Evolutionary conservation across 2,888 invertebrate species (phyloP).

Genomic region (Hirtodrosophila duncani): DNA sequence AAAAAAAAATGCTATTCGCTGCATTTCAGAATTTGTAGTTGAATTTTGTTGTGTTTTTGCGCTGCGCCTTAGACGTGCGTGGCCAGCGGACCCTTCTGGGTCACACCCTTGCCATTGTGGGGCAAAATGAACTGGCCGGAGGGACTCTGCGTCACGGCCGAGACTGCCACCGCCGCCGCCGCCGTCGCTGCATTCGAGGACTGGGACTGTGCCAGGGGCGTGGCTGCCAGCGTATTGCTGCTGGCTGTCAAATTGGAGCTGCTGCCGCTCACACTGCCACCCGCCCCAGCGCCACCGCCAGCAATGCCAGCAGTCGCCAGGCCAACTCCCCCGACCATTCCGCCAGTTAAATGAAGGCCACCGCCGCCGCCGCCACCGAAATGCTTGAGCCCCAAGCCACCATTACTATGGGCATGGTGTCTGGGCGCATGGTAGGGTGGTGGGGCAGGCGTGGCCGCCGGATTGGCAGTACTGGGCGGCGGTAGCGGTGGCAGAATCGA

Average conservation of each 20-base stretch:
- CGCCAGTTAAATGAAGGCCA: too few relatives aligned
- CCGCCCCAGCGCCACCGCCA: constrained; percentile 79
- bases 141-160: constrained; percentile 82
- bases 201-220: constrained; percentile 79
- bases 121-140: constrained; percentile 79
- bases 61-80: constrained; percentile 81
- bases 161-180: constrained; percentile 76
- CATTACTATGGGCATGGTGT: constrained; percentile 58
- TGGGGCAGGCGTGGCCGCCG: constrained; percentile 88
- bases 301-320: constrained; percentile 12
- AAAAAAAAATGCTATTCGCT: too few relatives aligned
- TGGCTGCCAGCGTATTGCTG: constrained; percentile 76
- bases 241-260: constrained; percentile 78
- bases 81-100: constrained; percentile 80
- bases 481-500: constrained; percentile 79
- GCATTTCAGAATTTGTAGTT: constrained; percentile 2
- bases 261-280: constrained; percentile 80
- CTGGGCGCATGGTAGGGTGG: constrained; percentile 83
- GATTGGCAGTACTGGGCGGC: constrained; percentile 85
- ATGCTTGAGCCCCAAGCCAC: constrained; percentile 63
- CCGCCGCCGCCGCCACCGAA: constrained; percentile 42
- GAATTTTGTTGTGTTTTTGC: not conserved
- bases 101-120: constrained; percentile 76
- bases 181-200: constrained; percentile 77
- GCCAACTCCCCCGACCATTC: constrained; percentile 2